Percentiles rank a stretch among this genome's conserved stretches.
phyloP scores from a whole-genome alignment of 2,888 invertebrate genomes.

The Vanessa cardui region DNA sequence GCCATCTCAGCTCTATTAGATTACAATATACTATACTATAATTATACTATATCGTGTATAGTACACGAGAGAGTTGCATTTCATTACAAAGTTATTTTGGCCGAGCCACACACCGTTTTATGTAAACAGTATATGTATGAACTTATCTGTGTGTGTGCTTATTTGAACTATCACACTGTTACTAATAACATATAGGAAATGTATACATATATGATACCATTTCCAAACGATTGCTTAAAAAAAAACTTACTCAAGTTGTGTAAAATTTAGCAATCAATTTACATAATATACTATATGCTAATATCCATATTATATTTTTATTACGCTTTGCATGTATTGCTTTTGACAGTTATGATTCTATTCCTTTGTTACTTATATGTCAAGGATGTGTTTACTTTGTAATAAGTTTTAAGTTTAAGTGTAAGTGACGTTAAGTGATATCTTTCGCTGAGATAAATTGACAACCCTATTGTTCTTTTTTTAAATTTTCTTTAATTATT shows the following conservation, averaged over 20 bases:
- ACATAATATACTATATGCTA: background rate
- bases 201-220: slow-evolving; percentile 3
- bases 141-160: too few relatives aligned
- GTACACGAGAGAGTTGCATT: too few relatives aligned
- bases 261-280: slow-evolving; percentile 5
- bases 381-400: slow-evolving; percentile 6
- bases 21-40: too few relatives aligned
- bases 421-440: background rate
- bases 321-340: background rate
- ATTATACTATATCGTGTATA: too few relatives aligned
- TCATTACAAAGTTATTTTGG: too few relatives aligned
- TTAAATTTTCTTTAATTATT: too few relatives aligned
- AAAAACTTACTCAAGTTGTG: background rate
- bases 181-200: too few relatives aligned
- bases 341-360: slow-evolving; percentile 10
- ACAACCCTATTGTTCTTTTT: background rate
- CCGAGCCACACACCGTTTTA: too few relatives aligned
- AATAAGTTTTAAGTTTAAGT: background rate
- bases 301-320: slow-evolving; percentile 10
- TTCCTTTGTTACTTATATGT: slow-evolving; percentile 9
- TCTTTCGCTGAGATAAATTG: background rate
- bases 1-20: too few relatives aligned
- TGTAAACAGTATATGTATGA: too few relatives aligned
- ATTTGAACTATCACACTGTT: too few relatives aligned
- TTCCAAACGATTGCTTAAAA: background rate